A percentile compares a stretch with the other conserved stretches of the same genome.
phyloP scores from a whole-genome alignment of 2,113 vertebrate species.

The Irena cyanogastra region DNA sequence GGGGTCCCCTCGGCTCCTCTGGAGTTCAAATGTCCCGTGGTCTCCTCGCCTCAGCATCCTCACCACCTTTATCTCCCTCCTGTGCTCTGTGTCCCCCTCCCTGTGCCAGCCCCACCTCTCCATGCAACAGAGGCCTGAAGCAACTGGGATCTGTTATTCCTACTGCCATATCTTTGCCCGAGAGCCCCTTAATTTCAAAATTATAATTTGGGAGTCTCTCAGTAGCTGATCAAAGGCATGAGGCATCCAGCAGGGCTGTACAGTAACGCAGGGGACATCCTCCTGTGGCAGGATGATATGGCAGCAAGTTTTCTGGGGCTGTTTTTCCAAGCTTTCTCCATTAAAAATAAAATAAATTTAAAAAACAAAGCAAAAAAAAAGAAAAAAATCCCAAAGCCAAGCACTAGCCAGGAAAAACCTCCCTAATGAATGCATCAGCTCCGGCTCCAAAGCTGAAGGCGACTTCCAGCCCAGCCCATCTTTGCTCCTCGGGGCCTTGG shows the following conservation, averaged over 20 bases:
- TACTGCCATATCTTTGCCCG: neutral
- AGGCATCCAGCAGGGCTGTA: neutral
- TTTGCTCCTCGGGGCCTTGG: slow-evolving; percentile 20
- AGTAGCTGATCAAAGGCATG: neutral
- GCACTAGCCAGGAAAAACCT: neutral
- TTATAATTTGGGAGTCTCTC: neutral
- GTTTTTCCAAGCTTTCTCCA: neutral
- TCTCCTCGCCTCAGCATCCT: fast-evolving
- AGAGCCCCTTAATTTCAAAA: neutral
- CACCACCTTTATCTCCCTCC: neutral
- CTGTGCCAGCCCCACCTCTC: neutral
- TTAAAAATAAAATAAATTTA: neutral
- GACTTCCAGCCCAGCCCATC: slow-evolving; percentile 24
- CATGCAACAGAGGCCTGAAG: neutral
- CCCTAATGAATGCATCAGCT: slow-evolving; percentile 15
- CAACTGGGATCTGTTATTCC: neutral
- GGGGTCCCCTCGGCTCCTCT: neutral
- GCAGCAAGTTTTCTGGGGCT: neutral
- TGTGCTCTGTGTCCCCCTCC: fast-evolving
- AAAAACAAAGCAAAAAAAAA: neutral
- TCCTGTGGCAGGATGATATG: neutral
- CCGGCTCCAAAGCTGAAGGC: slow-evolving; percentile 35
- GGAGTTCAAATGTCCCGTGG: fast-evolving
- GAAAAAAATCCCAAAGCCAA: neutral
- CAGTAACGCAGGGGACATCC: neutral